Base-by-base conservation (phyloP, 2,888 invertebrate species). In the Rhingia rostrata region DNA sequence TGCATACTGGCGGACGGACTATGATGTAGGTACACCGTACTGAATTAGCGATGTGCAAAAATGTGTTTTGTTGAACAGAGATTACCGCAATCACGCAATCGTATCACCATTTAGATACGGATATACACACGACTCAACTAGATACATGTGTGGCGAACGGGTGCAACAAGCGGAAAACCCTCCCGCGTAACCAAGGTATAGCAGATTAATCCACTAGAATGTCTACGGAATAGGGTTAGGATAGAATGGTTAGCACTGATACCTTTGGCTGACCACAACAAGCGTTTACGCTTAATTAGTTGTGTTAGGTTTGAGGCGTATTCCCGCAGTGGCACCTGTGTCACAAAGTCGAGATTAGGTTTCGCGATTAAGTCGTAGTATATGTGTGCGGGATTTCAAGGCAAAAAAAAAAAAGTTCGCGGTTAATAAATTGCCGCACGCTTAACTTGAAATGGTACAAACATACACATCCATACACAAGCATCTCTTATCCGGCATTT, bases 51-150 rank as follows among this genome's bases (percentile, higher is more conserved):
- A 49, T 47, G 64, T 80, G 49, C 60, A 84, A 70, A 85, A 77
- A 81, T 72, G 30, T 80, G 75, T 81, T 80, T 84, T 74, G 70
- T 80, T 84, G 45, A 84, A 80, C 79, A 80, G 64, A 84, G 84
- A 84, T 84, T 84, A 80, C 80, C 80, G 61, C 84, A 84, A 84
- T 84, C 84, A 84, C 84, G 84, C 84, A 84, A 84, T 84, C 70
- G 67, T 80, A 84, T 74, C 80, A 70, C 54, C 64, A 66, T 54
- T 45, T 70, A 43, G 64, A 75, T 74, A 58, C 45, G 69, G 33
- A 73, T 53, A 33, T 69, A 81, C 45, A 67, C 47, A 7, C 32
- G n/a, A 33, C 22, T 45, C 43, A 45, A 47, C 4, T 49, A 41
- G 41, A 51, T 51, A 49, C 37, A 70, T 22, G 35, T 54, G 56